Base-by-base conservation (phyloP, 2,797 vertebrate genomes). In the Neopelma chrysocephalum region DNA sequence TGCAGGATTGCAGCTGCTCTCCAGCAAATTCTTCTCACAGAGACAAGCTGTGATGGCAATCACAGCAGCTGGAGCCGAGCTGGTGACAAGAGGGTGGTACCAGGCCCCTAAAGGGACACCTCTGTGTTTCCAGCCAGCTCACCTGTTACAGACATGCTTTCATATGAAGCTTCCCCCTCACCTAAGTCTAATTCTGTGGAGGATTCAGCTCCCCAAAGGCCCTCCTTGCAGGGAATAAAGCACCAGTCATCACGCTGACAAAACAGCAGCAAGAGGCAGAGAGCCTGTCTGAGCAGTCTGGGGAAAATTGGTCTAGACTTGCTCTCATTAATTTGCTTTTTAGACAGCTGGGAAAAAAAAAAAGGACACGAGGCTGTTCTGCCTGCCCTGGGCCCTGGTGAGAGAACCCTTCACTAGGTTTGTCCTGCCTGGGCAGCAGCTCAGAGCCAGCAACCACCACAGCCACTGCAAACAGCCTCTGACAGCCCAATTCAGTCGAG, bases 291-390 rank as follows among this genome's bases (percentile, higher is more conserved):
- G 85, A 92, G 66, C 70, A 82, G 73, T 34, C 61, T 51, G 43
- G 43, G 9, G 42, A 82, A 71, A 91, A 79, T 86, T 19, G 51
- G 87, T 88, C 85, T 91, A 93, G 85, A 93, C 80, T 94, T 76
- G 69, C 40, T 94, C 53, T 90, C 51, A 42, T 87, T 94, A 91
- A 76, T 61, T 90, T 82, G 62, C 71, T 79, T 69, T 42, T 64
- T 58, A 76, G 42, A 54, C 6, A 3, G 56, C 54, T 84, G 73
- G 23, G 73, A 20, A 72, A 88, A 38, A 20, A 72, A 88, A 38
- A 29, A 84, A 77, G 19, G 38, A 66, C 9, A 34, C 16, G 48
- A 87, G 43, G 34, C 65, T 36, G 25, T 62, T 68, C 54, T 29
- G 69, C 62, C 65, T 78, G 73, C 23, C 56, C 21, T 36, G 53